Percentiles rank a stretch among this genome's conserved stretches.
Evolutionary conservation across 2,888 invertebrate genomes (phyloP).

Genomic region (Cyrtodaria siliqua): DNA sequence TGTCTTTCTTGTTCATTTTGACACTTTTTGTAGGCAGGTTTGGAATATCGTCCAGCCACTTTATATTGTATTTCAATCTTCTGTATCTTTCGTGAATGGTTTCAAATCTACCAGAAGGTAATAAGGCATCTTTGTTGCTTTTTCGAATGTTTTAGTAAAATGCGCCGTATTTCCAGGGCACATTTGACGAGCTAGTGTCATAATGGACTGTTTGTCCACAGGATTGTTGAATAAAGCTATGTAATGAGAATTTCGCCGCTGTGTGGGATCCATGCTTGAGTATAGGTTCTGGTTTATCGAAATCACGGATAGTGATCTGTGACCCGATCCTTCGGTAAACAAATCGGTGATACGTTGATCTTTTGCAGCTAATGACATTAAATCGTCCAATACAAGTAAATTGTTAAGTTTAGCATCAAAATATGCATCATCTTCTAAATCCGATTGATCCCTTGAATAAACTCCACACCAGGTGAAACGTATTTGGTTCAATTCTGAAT

Average conservation of each 20-base stretch:
- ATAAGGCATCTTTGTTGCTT: slow-evolving; percentile 27
- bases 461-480: slow-evolving; percentile 39
- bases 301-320: slow-evolving; percentile 44
- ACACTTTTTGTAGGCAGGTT: too few species aligned
- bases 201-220: slow-evolving; percentile 41
- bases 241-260: slow-evolving; percentile 59
- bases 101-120: slow-evolving; percentile 22
- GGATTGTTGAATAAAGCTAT: slow-evolving; percentile 54
- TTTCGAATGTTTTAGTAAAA: slow-evolving; percentile 19
- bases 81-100: slow-evolving; percentile 11
- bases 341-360: too few species aligned
- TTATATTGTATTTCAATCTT: too few species aligned
- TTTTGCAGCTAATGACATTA: slow-evolving; percentile 16
- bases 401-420: slow-evolving; percentile 38
- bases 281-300: slow-evolving; percentile 52
- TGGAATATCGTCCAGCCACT: too few species aligned
- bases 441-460: slow-evolving; percentile 37
- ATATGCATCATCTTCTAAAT: slow-evolving; percentile 35
- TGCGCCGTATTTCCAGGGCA: slow-evolving; percentile 36
- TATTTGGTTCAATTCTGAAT: slow-evolving; percentile 27
- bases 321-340: slow-evolving; percentile 40
- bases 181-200: slow-evolving; percentile 58
- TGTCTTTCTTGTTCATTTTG: too few species aligned
- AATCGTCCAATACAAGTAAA: slow-evolving; percentile 42
- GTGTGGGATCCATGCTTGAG: slow-evolving; percentile 52